Evolutionary conservation across 2,797 vertebrate genomes (phyloP).

Genomic region (Luscinia megarhynchos): DNA sequence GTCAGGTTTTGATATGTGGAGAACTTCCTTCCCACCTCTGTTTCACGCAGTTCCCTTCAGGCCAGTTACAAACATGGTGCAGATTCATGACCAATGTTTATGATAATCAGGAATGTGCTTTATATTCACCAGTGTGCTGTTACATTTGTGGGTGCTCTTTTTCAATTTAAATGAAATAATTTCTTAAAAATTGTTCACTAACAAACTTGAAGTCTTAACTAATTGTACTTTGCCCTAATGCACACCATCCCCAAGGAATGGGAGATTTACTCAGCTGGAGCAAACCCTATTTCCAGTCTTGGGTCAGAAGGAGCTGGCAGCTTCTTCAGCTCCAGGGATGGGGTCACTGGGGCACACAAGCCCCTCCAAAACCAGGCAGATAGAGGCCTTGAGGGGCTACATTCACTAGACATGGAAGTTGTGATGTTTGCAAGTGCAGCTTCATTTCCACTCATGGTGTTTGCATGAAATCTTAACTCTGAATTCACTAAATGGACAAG

Average conservation of each 20-base stretch:
- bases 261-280: conserved; percentile 12
- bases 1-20: conserved; percentile 47
- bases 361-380: background rate
- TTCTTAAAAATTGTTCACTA: background rate
- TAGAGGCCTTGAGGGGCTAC: background rate
- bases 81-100: background rate
- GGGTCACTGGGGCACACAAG: background rate
- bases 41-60: conserved; percentile 29
- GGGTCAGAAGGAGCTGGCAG: background rate
- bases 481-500: background rate
- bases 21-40: conserved; percentile 7
- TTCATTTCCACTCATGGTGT: background rate
- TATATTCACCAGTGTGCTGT: background rate
- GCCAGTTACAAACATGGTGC: background rate
- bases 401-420: background rate
- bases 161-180: background rate
- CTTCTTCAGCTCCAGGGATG: conserved; percentile 28
- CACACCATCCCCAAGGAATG: background rate
- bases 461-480: background rate
- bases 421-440: background rate
- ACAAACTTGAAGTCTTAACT: background rate
- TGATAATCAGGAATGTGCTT: background rate
- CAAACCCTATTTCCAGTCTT: background rate
- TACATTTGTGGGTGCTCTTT: background rate
- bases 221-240: background rate